A percentile compares a stretch with the other conserved stretches of the same genome.
phyloP scores from a whole-genome alignment of 2,113 vertebrate genomes.

The Merops nubicus region DNA sequence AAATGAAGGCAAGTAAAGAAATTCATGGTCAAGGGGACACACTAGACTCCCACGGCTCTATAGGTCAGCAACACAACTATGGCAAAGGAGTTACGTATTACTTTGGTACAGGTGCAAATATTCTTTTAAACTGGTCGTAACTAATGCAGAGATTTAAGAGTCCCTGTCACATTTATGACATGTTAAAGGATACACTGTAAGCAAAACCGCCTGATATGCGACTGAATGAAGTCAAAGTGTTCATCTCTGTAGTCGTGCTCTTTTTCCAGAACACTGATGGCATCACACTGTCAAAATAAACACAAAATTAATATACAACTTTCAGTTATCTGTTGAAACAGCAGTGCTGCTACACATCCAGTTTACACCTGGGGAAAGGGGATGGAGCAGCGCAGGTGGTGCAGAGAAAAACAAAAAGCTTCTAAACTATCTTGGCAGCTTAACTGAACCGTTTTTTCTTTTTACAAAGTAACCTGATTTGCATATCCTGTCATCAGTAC shows the following conservation, averaged over 20 bases:
- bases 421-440: too few relatives aligned
- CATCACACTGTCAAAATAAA: slow-evolving; percentile 88
- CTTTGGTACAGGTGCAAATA: not conserved
- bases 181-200: slow-evolving; percentile 94
- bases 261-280: slow-evolving; percentile 95
- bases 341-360: not conserved
- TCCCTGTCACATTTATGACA: not conserved
- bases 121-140: not conserved
- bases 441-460: not conserved
- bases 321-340: not conserved
- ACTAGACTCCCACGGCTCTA: not conserved
- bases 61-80: not conserved
- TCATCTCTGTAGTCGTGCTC: slow-evolving; percentile 99
- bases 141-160: not conserved
- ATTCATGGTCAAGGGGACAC: not conserved
- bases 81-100: not conserved
- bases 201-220: slow-evolving; percentile 94
- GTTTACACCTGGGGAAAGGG: not conserved
- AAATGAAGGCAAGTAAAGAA: not conserved
- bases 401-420: not conserved
- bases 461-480: not conserved
- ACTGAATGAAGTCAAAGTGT: slow-evolving; percentile 98
- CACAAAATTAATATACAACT: not conserved
- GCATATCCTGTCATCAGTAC: not conserved
- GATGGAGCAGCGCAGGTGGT: not conserved